Percentiles rank a stretch among this genome's conserved stretches.
Conservation (phyloP, 2,113 vertebrate genomes). For the Psilopogon haemacephalus region DNA sequence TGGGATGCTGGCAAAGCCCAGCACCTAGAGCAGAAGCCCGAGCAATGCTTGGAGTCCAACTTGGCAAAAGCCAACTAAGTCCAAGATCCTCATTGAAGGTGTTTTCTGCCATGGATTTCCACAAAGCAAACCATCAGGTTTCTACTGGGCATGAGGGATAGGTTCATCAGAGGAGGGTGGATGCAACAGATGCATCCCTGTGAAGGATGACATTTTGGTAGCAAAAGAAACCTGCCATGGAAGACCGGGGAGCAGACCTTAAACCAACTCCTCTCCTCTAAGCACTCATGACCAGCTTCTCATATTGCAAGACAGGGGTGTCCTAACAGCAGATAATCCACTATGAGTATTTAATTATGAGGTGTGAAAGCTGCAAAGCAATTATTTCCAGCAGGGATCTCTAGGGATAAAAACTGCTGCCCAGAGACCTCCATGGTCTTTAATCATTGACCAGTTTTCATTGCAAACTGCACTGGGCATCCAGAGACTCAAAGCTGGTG, state of each 20-base stretch:
- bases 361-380: not conserved
- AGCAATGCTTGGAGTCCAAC: too few species aligned
- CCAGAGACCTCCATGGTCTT: not conserved
- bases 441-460: not conserved
- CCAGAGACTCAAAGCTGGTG: rapidly evolving
- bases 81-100: rapidly evolving
- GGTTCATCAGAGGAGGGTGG: rapidly evolving
- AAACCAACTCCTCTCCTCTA: not conserved
- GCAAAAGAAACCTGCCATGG: not conserved
- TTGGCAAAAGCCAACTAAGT: too few species aligned
- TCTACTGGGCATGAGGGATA: rapidly evolving
- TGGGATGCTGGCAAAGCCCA: not conserved
- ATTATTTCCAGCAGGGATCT: not conserved
- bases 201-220: not conserved
- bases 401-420: not conserved
- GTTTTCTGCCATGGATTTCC: rapidly evolving
- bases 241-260: not conserved
- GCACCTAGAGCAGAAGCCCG: not conserved
- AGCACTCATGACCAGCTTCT: not conserved
- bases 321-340: not conserved
- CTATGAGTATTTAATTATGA: not conserved
- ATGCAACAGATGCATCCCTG: not conserved
- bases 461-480: not conserved
- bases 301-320: rapidly evolving
- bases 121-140: not conserved